Evolutionary conservation across 2,113 vertebrate genomes (phyloP).

Genomic region (Jaculus jaculus): DNA sequence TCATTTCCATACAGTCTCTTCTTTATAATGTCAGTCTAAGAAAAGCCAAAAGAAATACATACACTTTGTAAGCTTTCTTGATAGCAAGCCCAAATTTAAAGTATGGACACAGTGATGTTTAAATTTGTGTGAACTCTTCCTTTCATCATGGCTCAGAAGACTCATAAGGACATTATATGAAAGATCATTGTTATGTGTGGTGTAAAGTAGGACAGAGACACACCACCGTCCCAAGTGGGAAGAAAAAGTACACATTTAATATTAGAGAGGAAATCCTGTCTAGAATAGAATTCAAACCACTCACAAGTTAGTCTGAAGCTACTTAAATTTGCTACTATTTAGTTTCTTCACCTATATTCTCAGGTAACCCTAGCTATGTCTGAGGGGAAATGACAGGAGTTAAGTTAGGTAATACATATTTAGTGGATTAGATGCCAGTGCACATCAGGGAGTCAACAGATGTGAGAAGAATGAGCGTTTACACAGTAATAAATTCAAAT

Average conservation of each 20-base stretch:
- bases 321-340: not conserved
- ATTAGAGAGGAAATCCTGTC: not conserved
- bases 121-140: not conserved
- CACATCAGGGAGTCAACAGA: accelerated
- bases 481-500: not conserved
- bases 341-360: not conserved
- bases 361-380: not conserved
- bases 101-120: not conserved
- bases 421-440: not conserved
- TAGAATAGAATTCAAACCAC: not conserved
- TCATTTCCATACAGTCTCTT: not conserved
- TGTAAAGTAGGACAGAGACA: not conserved
- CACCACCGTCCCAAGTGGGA: not conserved
- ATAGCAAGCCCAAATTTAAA: not conserved
- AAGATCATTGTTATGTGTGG: not conserved
- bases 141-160: not conserved
- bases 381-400: not conserved
- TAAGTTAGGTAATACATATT: not conserved
- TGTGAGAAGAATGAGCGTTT: not conserved
- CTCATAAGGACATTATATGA: not conserved
- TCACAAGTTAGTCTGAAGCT: not conserved
- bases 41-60: not conserved
- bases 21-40: not conserved
- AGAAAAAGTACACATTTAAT: not conserved
- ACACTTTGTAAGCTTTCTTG: not conserved